Evolutionary conservation across 1,140 invertebrate genomes (phyloP).

Genomic region (Bicyclus anynana): DNA sequence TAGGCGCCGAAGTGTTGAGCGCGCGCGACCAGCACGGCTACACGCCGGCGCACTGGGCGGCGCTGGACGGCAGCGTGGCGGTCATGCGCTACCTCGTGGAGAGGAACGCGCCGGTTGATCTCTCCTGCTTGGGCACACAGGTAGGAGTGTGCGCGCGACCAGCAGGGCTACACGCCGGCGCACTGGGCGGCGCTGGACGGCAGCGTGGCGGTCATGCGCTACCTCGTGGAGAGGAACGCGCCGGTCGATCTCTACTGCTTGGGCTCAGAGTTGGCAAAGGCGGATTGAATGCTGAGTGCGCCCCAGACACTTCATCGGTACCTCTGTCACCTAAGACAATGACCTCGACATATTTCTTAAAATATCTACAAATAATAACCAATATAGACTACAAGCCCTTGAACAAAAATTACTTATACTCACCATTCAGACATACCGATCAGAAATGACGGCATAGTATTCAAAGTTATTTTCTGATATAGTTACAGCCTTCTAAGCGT

Average conservation of each 20-base stretch:
- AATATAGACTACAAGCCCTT: no score
- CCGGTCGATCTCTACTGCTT: constrained; percentile 91
- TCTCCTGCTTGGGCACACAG: constrained; percentile 89
- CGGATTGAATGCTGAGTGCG: no score
- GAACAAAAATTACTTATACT: no score
- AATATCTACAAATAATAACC: no score
- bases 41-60: constrained; percentile 94
- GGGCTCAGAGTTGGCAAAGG: constrained; percentile 78
- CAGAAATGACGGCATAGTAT: no score
- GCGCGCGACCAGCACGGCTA: constrained; percentile 93
- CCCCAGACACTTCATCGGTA: no score
- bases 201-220: constrained; percentile 89
- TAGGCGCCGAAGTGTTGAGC: constrained; percentile 83
- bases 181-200: constrained; percentile 95
- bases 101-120: constrained; percentile 87
- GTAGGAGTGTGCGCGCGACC: constrained; percentile 20
- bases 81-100: constrained; percentile 91
- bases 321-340: no score
- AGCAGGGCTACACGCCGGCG: constrained; percentile 87
- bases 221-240: constrained; percentile 88
- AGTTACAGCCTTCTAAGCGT: no score
- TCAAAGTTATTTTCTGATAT: no score
- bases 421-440: no score
- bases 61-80: constrained; percentile 90
- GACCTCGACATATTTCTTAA: no score